Evolutionary conservation across 2,113 vertebrate species (phyloP).

Genomic region (Connochaetes taurinus): DNA sequence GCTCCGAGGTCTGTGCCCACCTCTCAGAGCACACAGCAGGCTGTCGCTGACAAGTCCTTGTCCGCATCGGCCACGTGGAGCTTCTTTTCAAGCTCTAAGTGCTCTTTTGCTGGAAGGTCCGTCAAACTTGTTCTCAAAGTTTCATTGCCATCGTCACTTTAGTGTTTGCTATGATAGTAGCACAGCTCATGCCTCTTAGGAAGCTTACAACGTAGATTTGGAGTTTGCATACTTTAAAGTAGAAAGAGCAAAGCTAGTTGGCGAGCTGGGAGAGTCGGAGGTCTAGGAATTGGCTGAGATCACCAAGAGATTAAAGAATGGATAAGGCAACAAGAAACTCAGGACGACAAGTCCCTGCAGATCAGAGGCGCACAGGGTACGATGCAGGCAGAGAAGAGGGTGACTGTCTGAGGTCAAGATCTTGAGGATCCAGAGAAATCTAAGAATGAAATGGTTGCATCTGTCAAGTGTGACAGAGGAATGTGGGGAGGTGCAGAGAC

Average conservation of each 20-base stretch:
- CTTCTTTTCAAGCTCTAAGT: not conserved
- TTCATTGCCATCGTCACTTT: not conserved
- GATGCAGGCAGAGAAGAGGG: not conserved
- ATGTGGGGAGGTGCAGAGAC: not conserved
- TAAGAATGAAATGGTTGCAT: not conserved
- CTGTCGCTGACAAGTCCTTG: not conserved
- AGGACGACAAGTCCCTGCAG: fast-evolving
- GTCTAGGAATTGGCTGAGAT: not conserved
- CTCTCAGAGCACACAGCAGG: too few species aligned
- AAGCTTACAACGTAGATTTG: not conserved
- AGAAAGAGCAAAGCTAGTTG: not conserved
- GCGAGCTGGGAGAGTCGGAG: fast-evolving
- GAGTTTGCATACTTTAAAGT: not conserved
- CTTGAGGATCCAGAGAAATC: not conserved
- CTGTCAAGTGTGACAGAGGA: fast-evolving
- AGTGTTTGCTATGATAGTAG: not conserved
- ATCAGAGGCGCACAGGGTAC: not conserved
- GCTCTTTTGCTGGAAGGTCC: not conserved
- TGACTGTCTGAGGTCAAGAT: not conserved
- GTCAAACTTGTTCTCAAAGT: not conserved
- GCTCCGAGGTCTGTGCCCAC: not conserved
- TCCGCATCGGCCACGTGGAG: fast-evolving
- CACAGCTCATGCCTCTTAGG: not conserved
- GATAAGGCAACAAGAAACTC: not conserved
- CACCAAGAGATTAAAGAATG: not conserved